Evolutionary conservation across 2,888 invertebrate species (phyloP), one percentile per base, ranked within the genome.

Genomic region (Anticlea derivata): DNA sequence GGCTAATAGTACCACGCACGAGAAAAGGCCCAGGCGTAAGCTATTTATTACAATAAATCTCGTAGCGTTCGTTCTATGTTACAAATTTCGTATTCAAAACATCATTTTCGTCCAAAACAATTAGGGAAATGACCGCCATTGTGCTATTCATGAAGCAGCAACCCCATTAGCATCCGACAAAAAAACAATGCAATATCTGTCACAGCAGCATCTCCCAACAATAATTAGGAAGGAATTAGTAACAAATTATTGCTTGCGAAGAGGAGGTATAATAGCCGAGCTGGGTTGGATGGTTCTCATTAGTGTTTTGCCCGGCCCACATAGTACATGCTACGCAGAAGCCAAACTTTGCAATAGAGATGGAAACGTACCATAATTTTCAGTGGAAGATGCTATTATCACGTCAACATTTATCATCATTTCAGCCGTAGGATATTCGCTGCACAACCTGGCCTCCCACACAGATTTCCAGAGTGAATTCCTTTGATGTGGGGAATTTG

Each of bases 191-290:
- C 57, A 57, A 58, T 60, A 58, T 61, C 56, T 58, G 47, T 55
- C 59, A 54, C 43, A 58, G 47, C 49, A 37, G 65, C 68, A 70
- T 71, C 71, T 47, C 46, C 70, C 73, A 63, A 77, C 78, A 75
- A 78, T 80, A 85, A 84, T 85, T 81, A 85, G 80, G 78, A 78
- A 75, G 80, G 81, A 82, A 87, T 87, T 83, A 87, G 83, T 80
- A 83, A 84, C 85, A 83, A 86, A 85, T 87, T 83, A 86, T 86
- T 84, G 80, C 76, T 75, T 75, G 77, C 73, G 79, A 76, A 76
- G 78, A 71, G 80, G 71, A 72, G 78, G 76, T 74, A 78, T 83
- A 84, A 85, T 84, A 75, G 78, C 74, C 58, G 66, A 69, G 70
- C 68, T 66, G 77, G 78, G 75, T 73, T 78, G 80, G 80, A 78